A percentile compares a stretch with the other conserved stretches of the same genome.
Evolutionary conservation across 2,888 invertebrate genomes (phyloP).

Genomic region (Dinocampus coccinellae): DNA sequence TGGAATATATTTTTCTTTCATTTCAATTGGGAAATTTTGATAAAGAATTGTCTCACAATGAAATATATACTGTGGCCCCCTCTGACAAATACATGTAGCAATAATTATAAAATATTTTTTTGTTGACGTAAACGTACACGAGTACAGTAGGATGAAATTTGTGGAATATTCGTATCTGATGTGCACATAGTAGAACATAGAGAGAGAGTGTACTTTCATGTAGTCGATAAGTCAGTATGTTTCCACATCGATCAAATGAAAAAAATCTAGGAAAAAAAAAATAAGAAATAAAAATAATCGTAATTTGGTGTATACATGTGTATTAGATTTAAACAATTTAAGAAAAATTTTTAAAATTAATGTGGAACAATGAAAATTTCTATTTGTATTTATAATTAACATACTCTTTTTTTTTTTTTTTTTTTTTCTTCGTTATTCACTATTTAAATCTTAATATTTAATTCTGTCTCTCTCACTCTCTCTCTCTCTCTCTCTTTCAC

Average conservation of each 20-base stretch:
- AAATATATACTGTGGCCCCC: background rate
- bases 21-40: too few species aligned
- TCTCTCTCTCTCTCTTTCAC: background rate
- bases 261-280: background rate
- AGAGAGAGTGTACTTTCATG: background rate
- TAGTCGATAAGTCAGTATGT: slow-evolving; percentile 22
- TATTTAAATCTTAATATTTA: slow-evolving; percentile 7
- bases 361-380: background rate
- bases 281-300: background rate
- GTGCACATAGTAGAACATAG: slow-evolving; percentile 2
- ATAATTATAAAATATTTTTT: background rate
- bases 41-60: background rate
- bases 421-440: background rate
- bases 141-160: background rate
- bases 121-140: background rate
- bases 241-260: background rate
- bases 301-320: background rate
- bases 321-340: slow-evolving; percentile 17
- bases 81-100: background rate
- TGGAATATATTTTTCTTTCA: too few species aligned
- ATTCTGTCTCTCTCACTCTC: background rate
- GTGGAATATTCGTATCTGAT: slow-evolving; percentile 4
- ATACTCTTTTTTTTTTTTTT: slow-evolving; percentile 11
- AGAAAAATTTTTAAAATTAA: background rate
- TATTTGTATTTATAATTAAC: slow-evolving; percentile 18